These are phyloP conservation scores for Peromyscus attwateri DNA, from an alignment of 2,797 vertebrate species.

Conservation along the genomic window DNA sequence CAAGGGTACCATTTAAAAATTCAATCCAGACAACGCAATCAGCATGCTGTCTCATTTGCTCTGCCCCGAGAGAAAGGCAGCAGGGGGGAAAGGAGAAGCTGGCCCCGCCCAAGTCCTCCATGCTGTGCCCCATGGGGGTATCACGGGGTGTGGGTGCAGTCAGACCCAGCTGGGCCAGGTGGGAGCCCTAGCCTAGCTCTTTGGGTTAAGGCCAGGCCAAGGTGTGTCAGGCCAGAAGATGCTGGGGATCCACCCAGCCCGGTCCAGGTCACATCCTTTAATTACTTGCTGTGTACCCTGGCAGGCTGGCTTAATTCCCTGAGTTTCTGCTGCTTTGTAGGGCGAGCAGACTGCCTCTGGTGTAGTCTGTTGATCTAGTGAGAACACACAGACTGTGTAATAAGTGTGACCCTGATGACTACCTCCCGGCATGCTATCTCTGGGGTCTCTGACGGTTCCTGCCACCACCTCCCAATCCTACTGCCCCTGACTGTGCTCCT, in stretches of 20 bases:
- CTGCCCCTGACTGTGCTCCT: neutral
- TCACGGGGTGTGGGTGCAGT: neutral
- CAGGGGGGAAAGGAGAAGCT: accelerated
- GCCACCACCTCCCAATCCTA: neutral
- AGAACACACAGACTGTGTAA: too few species aligned
- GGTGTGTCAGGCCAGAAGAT: neutral
- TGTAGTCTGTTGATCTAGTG: accelerated
- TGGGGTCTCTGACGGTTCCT: neutral
- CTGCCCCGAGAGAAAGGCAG: neutral
- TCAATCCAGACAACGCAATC: slow-evolving; percentile 35
- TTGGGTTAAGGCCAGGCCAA: too few species aligned
- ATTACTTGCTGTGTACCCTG: neutral
- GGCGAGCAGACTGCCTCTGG: accelerated
- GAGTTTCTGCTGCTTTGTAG: neutral
- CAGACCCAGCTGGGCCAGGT: neutral
- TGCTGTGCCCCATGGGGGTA: neutral
- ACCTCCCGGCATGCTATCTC: neutral
- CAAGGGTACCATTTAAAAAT: slow-evolving; percentile 77
- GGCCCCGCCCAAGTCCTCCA: neutral
- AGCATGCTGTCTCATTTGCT: accelerated
- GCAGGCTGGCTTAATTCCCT: accelerated
- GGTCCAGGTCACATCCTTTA: neutral
- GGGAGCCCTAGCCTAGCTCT: neutral
- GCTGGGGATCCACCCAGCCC: neutral
- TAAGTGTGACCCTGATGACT: neutral